phyloP scores from a whole-genome alignment of 2,113 vertebrate genomes.

The Tamias sibiricus region DNA sequence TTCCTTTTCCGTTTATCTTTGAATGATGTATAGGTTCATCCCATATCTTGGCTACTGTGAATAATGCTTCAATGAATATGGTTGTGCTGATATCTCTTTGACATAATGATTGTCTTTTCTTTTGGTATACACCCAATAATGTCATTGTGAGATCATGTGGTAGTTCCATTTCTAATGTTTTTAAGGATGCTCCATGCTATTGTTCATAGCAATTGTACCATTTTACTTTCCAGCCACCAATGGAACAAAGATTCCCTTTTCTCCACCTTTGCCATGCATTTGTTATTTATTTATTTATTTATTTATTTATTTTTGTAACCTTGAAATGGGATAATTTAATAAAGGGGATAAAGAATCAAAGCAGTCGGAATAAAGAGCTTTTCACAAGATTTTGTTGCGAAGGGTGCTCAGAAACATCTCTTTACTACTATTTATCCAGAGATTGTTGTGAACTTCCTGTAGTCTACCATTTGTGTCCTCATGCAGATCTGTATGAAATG shows the following conservation, averaged over 20 bases:
- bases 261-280: neutral
- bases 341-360: neutral
- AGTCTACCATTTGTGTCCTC: neutral
- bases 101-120: neutral
- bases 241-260: neutral
- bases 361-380: neutral
- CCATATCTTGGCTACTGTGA: neutral
- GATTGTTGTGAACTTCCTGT: neutral
- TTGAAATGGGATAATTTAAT: neutral
- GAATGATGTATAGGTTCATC: neutral
- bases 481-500: neutral
- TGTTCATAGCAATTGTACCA: neutral
- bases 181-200: neutral
- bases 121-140: neutral
- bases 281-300: neutral
- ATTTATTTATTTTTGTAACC: neutral
- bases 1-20: neutral
- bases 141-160: neutral
- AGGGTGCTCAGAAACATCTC: neutral
- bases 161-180: neutral
- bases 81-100: too few relatives aligned
- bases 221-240: neutral
- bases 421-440: neutral
- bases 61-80: neutral
- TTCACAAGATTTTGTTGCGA: neutral